These are phyloP conservation scores for Eulemur rufifrons DNA, from an alignment of 2,113 vertebrate species.

Conservation along the genomic window DNA sequence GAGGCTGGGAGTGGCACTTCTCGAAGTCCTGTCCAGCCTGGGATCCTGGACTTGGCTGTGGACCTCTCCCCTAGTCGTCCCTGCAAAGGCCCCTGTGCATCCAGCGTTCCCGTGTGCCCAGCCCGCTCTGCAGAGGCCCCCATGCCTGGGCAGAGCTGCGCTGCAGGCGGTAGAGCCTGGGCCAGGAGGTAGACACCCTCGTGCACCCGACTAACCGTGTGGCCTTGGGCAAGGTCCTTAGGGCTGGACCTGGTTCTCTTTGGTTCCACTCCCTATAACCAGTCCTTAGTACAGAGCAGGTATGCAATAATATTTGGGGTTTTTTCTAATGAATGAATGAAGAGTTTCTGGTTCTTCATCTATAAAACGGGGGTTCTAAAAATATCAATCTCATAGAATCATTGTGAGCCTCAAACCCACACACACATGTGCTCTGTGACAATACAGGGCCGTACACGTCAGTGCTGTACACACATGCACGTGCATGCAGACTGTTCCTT, in stretches of 20 bases:
- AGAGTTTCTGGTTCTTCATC: not conserved
- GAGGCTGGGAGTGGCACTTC: not conserved
- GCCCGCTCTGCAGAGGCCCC: not conserved
- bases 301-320: not conserved
- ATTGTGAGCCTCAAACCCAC: not conserved
- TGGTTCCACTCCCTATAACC: not conserved
- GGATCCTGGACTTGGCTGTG: not conserved
- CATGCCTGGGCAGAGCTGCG: accelerated
- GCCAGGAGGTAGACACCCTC: not conserved
- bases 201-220: accelerated
- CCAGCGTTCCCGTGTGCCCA: accelerated
- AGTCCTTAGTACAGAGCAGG: not conserved
- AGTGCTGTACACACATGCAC: not conserved
- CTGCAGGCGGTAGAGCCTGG: no score
- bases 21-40: not conserved
- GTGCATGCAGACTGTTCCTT: not conserved
- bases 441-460: not conserved
- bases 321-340: not conserved
- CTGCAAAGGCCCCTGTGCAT: not conserved
- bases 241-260: not conserved
- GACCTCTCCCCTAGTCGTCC: not conserved
- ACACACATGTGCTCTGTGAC: not conserved
- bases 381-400: not conserved
- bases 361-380: not conserved
- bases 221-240: not conserved